Conservation (phyloP, 2,888 invertebrate species). For the Phaonia tiefii region DNA sequence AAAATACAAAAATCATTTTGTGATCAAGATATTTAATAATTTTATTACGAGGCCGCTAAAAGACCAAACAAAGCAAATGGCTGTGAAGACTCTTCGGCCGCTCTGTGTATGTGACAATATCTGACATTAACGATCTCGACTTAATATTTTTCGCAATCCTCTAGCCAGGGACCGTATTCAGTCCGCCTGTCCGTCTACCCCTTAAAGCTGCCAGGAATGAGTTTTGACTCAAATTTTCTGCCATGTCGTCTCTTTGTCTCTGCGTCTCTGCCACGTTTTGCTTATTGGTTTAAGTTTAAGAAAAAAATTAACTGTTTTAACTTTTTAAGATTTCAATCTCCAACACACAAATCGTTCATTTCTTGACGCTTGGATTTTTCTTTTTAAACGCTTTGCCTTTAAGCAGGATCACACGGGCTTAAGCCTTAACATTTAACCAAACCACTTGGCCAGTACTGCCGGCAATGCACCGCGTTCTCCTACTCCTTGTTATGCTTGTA, state of each 20-base stretch:
- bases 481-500: too few species aligned
- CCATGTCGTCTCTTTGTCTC: background rate
- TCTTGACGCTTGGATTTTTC: slow-evolving; percentile 57
- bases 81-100: slow-evolving; percentile 1
- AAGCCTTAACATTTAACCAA: background rate
- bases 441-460: slow-evolving; percentile 22
- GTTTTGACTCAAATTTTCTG: background rate
- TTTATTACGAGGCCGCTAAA: slow-evolving; percentile 64
- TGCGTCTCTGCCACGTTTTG: background rate
- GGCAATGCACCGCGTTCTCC: background rate
- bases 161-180: background rate
- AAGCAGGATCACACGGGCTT: slow-evolving; percentile 26
- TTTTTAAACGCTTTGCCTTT: slow-evolving; percentile 28
- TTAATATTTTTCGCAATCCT: slow-evolving; percentile 38
- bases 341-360: slow-evolving; percentile 69
- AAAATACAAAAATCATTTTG: slow-evolving; percentile 66
- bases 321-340: slow-evolving; percentile 69
- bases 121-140: slow-evolving; percentile 63
- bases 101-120: slow-evolving; percentile 62
- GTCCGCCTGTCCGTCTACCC: too few species aligned
- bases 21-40: slow-evolving; percentile 69
- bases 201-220: background rate
- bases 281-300: slow-evolving; percentile 25
- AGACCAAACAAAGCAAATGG: slow-evolving; percentile 51
- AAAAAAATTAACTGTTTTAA: slow-evolving; percentile 60